Conservation (phyloP, 2,797 vertebrate genomes). For the Siniperca scherzeri region DNA sequence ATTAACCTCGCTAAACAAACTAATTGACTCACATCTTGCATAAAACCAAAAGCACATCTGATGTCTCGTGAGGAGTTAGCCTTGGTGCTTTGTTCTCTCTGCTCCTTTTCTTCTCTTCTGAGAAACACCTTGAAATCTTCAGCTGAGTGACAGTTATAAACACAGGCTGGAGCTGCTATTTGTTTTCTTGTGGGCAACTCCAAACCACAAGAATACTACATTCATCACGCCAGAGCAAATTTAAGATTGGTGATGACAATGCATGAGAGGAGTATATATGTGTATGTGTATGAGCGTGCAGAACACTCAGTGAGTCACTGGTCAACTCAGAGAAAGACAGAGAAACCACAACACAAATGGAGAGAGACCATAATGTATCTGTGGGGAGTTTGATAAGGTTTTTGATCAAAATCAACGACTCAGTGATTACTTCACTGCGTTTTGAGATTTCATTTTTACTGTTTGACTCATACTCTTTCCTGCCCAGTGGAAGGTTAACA, state of each 20-base stretch:
- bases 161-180: conserved; percentile 60
- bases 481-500: neutral
- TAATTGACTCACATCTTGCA: conserved; percentile 25
- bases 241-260: conserved; percentile 74
- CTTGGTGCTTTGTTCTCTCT: conserved; percentile 6
- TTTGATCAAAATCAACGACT: conserved; percentile 22
- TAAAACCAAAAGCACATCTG: conserved; percentile 19
- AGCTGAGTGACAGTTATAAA: conserved; percentile 63
- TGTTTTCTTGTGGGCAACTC: conserved; percentile 74
- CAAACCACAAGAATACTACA: conserved; percentile 74
- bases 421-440: conserved; percentile 7
- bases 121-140: conserved; percentile 62
- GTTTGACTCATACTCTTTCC: conserved; percentile 21
- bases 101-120: conserved; percentile 12
- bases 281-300: conserved; percentile 31
- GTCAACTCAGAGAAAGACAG: conserved; percentile 18
- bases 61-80: conserved; percentile 5
- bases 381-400: neutral
- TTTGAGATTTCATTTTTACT: conserved; percentile 16
- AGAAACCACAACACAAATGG: neutral
- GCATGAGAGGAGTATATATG: conserved; percentile 42
- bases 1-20: conserved; percentile 49
- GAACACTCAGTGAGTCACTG: conserved; percentile 54
- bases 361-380: conserved; percentile 10
- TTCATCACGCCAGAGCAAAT: conserved; percentile 74